These are phyloP conservation scores for Rhinoderma darwinii DNA, from an alignment of 2,113 vertebrate species.

Conservation along the genomic window DNA sequence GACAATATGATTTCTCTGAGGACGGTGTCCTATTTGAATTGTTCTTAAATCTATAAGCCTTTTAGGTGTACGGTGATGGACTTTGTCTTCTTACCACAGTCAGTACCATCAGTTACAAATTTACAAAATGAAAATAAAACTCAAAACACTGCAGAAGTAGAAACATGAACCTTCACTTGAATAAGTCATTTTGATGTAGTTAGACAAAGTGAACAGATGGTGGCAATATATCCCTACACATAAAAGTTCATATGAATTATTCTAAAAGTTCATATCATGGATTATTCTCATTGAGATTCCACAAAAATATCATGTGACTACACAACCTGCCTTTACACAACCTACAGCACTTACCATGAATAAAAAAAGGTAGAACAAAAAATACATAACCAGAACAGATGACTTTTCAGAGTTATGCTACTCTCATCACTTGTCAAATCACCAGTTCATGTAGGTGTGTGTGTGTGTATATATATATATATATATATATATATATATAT, in stretches of 20 bases:
- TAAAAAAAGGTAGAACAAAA: neutral
- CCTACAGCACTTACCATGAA: neutral
- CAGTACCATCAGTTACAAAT: too few species aligned
- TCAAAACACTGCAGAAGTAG: too few species aligned
- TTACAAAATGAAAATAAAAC: neutral
- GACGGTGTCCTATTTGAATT: too few species aligned
- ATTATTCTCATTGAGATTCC: neutral
- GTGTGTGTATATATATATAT: neutral
- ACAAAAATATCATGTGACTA: neutral
- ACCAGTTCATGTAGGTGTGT: too few species aligned
- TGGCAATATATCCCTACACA: conserved; percentile 32
- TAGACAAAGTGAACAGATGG: conserved; percentile 18
- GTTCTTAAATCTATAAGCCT: too few species aligned
- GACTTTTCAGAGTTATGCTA: neutral
- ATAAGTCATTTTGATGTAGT: neutral
- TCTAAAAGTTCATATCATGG: too few species aligned
- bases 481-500: neutral
- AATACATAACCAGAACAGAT: neutral
- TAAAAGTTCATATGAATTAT: neutral
- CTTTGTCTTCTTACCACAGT: too few species aligned
- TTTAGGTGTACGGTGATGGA: too few species aligned
- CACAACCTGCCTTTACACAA: neutral
- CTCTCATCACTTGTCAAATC: too few species aligned
- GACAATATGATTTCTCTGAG: too few species aligned
- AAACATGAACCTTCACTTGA: too few species aligned